A percentile compares a stretch with the other conserved stretches of the same genome.
phyloP scores from a whole-genome alignment of 2,888 invertebrate species.

The Dinocampus coccinellae region DNA sequence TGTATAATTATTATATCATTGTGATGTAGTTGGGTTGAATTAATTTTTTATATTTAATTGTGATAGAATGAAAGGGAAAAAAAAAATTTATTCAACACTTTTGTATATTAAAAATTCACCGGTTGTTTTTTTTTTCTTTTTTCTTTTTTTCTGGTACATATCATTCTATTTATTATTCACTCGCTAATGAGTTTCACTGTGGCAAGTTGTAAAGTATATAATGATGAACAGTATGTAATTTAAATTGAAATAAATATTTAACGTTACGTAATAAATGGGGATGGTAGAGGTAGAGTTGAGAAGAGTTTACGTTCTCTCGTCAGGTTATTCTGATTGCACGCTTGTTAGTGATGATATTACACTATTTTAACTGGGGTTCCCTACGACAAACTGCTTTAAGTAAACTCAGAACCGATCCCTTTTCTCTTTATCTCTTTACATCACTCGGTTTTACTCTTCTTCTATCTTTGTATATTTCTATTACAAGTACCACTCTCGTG shows the following conservation, averaged over 20 bases:
- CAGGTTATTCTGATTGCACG: constrained; percentile 24
- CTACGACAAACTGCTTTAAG: constrained; percentile 6
- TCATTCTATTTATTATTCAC: not conserved
- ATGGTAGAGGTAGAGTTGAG: not conserved
- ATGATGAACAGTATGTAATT: not conserved
- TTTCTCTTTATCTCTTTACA: too few species aligned
- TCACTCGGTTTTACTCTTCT: too few species aligned
- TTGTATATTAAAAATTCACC: not conserved
- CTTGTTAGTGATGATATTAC: constrained; percentile 49
- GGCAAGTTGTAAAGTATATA: not conserved
- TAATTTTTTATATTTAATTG: too few species aligned
- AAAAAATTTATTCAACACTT: too few species aligned
- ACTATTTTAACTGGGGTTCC: constrained; percentile 42
- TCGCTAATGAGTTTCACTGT: not conserved
- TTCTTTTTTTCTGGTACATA: too few species aligned
- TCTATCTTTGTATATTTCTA: not conserved
- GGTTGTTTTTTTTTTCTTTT: not conserved
- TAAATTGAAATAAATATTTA: constrained; percentile 1
- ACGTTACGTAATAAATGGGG: not conserved
- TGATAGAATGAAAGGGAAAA: too few species aligned
- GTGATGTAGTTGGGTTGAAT: too few species aligned
- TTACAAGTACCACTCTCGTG: not conserved
- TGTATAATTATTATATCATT: too few species aligned
- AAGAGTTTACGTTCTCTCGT: not conserved
- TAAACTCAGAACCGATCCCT: not conserved